Evolutionary conservation across 2,888 invertebrate genomes (phyloP).

Genomic region (Amblyjoppa proteus): DNA sequence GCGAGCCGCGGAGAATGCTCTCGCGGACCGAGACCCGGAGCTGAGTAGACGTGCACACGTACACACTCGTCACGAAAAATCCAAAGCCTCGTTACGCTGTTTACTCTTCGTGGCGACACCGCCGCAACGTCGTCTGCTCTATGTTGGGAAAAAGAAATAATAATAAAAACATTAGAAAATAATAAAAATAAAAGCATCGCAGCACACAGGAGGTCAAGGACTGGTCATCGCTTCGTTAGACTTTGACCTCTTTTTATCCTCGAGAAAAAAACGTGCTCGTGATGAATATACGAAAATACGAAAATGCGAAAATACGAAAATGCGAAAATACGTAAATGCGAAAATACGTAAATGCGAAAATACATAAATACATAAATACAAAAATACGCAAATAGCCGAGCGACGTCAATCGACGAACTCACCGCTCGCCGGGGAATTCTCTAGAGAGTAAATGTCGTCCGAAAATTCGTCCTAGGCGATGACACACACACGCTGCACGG

Average conservation of each 20-base stretch:
- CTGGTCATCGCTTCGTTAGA: neutral
- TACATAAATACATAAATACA: neutral
- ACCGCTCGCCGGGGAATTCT: slow-evolving; percentile 21
- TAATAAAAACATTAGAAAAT: neutral
- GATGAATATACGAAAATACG: neutral
- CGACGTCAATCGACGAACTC: slow-evolving; percentile 24
- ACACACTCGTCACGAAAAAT: slow-evolving; percentile 18
- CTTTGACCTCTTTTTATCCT: neutral
- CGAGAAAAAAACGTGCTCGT: neutral
- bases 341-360: neutral
- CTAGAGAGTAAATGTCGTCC: neutral
- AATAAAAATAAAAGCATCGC: neutral
- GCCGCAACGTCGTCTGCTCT: slow-evolving; percentile 25
- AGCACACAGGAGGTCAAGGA: neutral
- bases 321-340: neutral
- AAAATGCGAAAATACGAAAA: neutral
- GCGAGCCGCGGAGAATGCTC: slow-evolving; percentile 13
- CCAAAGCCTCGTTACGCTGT: slow-evolving; percentile 49
- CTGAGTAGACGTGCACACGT: neutral
- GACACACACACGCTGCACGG: neutral
- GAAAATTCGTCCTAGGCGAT: neutral
- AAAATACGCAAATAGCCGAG: neutral
- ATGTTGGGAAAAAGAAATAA: neutral
- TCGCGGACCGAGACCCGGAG: neutral
- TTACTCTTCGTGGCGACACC: slow-evolving; percentile 45